Conservation (phyloP, 2,888 invertebrate genomes). For the Nipponacmea schrenckii region DNA sequence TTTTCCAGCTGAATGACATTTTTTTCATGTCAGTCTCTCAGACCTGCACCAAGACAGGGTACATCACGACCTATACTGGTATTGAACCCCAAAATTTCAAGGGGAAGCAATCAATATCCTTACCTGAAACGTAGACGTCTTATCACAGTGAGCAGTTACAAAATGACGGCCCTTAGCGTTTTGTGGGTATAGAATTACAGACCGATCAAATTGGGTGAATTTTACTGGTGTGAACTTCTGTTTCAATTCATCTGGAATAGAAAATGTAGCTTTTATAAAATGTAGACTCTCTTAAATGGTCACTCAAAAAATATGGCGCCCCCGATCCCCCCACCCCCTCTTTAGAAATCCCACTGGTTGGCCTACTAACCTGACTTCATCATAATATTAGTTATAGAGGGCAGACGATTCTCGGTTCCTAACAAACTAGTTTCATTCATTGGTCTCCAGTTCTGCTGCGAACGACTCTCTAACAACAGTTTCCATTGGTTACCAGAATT, state of each 20-base stretch:
- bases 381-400: neutral
- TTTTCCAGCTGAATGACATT: no score
- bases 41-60: no score
- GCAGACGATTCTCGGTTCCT: neutral
- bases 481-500: constrained; percentile 83
- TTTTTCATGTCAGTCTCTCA: no score
- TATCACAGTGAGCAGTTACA: constrained; percentile 74
- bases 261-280: no score
- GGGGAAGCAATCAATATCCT: neutral
- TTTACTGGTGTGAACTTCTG: constrained; percentile 41
- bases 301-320: no score
- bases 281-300: neutral
- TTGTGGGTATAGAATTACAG: constrained; percentile 72
- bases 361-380: neutral
- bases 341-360: no score
- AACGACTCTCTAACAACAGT: constrained; percentile 79
- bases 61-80: no score
- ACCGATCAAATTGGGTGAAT: constrained; percentile 52
- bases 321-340: no score
- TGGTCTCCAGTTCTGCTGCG: constrained; percentile 47
- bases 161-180: constrained; percentile 73
- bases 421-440: neutral
- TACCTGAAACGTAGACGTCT: constrained; percentile 65
- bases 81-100: no score
- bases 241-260: constrained; percentile 30